Percentiles rank a stretch among this genome's conserved stretches.
Conservation (phyloP, 2,113 vertebrate species). For the Sclerurus mexicanus region DNA sequence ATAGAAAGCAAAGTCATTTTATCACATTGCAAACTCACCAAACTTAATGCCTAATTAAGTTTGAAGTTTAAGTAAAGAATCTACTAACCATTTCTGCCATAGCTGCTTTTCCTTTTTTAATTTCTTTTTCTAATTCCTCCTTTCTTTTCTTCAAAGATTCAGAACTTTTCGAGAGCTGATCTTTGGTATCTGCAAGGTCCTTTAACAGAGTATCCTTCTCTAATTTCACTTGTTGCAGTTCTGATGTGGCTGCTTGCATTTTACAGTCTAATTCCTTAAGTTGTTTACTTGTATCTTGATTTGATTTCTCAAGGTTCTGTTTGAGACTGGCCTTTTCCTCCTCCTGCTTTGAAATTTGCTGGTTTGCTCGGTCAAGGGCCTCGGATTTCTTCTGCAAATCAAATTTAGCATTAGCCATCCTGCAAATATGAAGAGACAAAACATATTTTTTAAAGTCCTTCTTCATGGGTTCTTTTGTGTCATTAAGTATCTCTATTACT, state of each 20-base stretch:
- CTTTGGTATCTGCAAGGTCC: slow-evolving; percentile 81
- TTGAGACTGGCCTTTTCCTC: slow-evolving; percentile 78
- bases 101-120: slow-evolving; percentile 78
- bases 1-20: not conserved
- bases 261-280: slow-evolving; percentile 80
- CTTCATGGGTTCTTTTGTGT: not conserved
- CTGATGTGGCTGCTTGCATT: slow-evolving; percentile 69
- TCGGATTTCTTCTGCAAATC: slow-evolving; percentile 86
- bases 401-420: slow-evolving; percentile 75
- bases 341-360: slow-evolving; percentile 77
- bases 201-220: slow-evolving; percentile 81
- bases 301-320: slow-evolving; percentile 79
- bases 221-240: slow-evolving; percentile 78
- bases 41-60: not conserved
- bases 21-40: not conserved
- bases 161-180: slow-evolving; percentile 77
- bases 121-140: slow-evolving; percentile 85
- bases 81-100: slow-evolving; percentile 85
- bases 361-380: slow-evolving; percentile 74
- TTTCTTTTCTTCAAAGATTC: slow-evolving; percentile 82
- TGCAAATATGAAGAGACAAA: slow-evolving; percentile 53
- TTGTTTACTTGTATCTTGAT: slow-evolving; percentile 75
- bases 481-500: not conserved
- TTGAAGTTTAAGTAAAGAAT: too few species aligned
- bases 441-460: not conserved